Percentiles rank a stretch among this genome's conserved stretches.
Conservation (phyloP, 2,888 invertebrate species). For the Branchellion lobata region DNA sequence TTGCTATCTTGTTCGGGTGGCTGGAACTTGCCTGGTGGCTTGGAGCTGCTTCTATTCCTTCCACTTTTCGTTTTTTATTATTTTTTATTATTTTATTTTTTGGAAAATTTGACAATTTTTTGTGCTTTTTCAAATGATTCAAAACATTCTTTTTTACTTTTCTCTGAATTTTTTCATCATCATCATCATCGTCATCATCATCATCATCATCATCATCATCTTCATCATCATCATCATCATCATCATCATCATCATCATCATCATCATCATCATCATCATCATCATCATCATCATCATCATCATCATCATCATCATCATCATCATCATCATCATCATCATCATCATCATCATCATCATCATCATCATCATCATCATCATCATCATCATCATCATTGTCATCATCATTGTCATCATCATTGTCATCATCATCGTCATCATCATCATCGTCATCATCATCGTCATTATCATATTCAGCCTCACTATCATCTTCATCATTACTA, state of each 20-base stretch:
- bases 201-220: slow-evolving; percentile 32
- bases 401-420: not conserved
- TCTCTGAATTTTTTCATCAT: too few species aligned
- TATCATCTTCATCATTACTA: not conserved
- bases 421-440: not conserved
- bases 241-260: slow-evolving; percentile 9
- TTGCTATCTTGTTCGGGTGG: too few species aligned
- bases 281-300: slow-evolving; percentile 9
- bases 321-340: slow-evolving; percentile 1
- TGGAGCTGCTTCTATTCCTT: too few species aligned
- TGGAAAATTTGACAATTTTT: too few species aligned
- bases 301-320: too few species aligned
- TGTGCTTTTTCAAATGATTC: too few species aligned
- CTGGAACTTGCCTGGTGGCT: too few species aligned
- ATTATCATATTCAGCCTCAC: not conserved
- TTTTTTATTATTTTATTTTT: too few species aligned
- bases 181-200: slow-evolving; percentile 30
- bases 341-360: not conserved
- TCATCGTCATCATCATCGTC: slow-evolving; percentile 20
- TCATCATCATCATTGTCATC: not conserved
- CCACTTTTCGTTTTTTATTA: too few species aligned
- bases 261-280: slow-evolving; percentile 9
- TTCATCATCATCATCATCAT: slow-evolving; percentile 21
- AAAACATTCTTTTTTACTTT: too few species aligned
- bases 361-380: slow-evolving; percentile 1